Evolutionary conservation across 2,888 invertebrate species (phyloP), one percentile per base, ranked within the genome.

Genomic region (Sinelater perroti): DNA sequence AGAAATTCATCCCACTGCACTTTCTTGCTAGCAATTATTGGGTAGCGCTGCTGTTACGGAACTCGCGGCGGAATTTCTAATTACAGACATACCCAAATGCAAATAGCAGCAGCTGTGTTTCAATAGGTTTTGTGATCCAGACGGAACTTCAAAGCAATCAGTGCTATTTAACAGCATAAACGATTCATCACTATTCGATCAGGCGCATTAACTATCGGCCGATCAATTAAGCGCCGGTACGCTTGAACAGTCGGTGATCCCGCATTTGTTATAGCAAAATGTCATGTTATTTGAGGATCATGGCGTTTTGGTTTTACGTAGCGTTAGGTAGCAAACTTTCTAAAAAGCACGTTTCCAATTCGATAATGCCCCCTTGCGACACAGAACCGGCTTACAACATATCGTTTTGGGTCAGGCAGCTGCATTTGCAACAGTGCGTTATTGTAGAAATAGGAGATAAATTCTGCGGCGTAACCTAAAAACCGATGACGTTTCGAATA

Each of bases 391-490:
- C 62, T 3, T 80, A 80, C 61, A 73, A 79, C 57, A 71, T 80
- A 50, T 71, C 70, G 13, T 55, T 68, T 11, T 80, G 78, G 76
- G 72, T 77, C 8, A 65, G 65, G 35, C 70, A 75, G 51, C 67
- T 81, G 33, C 73, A 80, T 65, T 68, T 81, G 21, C 79, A 81
- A 67, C 76, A 77, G 28, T 81, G 80, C 57, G 77, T 74, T 20
- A 72, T 81, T 51, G 77, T 81, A 8, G 80, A 79, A 64, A 76
- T 80, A 50, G 80, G 80, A 11, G 75, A 80, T 61, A 74, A 75
- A 62, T 78, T 75, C 69, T 80, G 77, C 65, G 78, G 78, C 38
- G 80, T 80, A 67, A 70, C 14, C 5, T n/a, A 2, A 33, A 33
- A 17, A 13, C 26, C 30, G n/a, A 21, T 18, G 16, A 16, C 26